Evolutionary conservation across 2,797 vertebrate genomes (phyloP).

Genomic region (Stomatorhinus walkeri): DNA sequence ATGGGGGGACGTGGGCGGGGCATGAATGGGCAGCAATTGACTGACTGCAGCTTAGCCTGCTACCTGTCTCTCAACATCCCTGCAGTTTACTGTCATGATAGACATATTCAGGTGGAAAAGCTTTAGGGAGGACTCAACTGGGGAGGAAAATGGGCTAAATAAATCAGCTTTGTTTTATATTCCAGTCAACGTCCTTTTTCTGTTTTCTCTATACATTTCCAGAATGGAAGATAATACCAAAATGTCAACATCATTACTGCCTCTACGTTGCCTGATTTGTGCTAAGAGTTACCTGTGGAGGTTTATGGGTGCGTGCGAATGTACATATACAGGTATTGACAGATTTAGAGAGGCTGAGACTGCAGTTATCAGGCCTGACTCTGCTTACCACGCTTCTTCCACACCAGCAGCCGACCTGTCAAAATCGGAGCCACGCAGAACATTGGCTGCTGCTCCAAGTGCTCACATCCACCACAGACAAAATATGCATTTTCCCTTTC

Average conservation of each 20-base stretch:
- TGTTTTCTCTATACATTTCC: background rate
- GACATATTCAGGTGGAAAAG: background rate
- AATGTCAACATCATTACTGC: background rate
- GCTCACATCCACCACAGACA: background rate
- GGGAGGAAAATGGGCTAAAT: background rate
- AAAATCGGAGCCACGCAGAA: background rate
- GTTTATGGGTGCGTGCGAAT: slow-evolving; percentile 6
- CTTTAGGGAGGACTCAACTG: background rate
- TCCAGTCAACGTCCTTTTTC: background rate
- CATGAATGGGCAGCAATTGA: background rate
- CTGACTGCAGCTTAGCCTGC: background rate
- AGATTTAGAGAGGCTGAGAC: background rate
- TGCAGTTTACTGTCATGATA: background rate
- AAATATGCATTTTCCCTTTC: background rate
- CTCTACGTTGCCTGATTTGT: background rate
- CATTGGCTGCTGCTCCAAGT: background rate
- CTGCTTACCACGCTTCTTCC: background rate
- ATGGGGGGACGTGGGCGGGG: background rate
- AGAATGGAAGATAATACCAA: background rate
- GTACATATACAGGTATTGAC: slow-evolving; percentile 2
- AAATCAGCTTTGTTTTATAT: background rate
- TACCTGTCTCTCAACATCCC: background rate
- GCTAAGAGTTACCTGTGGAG: background rate
- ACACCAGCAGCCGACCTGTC: background rate
- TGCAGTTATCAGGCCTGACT: background rate